Evolutionary conservation across 2,113 vertebrate species (phyloP).

Genomic region (Etheostoma cragini): DNA sequence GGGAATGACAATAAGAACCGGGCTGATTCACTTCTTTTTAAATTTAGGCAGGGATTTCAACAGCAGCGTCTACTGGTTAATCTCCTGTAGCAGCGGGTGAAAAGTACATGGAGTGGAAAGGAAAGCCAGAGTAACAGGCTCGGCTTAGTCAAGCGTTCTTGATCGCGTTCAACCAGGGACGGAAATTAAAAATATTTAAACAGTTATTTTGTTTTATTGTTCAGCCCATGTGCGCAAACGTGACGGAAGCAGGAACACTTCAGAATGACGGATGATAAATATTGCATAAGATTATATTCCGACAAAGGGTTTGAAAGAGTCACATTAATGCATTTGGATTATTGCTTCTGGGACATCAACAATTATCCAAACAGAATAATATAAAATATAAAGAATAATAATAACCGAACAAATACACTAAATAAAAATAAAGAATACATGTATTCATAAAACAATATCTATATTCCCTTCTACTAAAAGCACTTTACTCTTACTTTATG

Average conservation of each 20-base stretch:
- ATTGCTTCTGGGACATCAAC: not conserved
- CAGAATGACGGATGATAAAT: constrained; percentile 3
- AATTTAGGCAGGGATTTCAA: constrained; percentile 64
- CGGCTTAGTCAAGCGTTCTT: constrained; percentile 47
- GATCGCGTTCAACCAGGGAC: constrained; percentile 42
- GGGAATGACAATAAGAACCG: constrained; percentile 61
- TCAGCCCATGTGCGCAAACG: not conserved
- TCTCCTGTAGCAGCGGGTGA: constrained; percentile 54
- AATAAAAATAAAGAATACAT: not conserved
- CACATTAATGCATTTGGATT: constrained; percentile 22
- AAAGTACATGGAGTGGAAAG: constrained; percentile 42
- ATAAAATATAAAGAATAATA: too few relatives aligned
- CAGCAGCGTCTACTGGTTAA: constrained; percentile 51
- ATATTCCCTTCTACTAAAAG: constrained; percentile 15
- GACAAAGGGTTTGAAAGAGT: constrained; percentile 2
- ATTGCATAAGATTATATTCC: constrained; percentile 15
- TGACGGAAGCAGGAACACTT: constrained; percentile 14
- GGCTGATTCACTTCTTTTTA: constrained; percentile 61
- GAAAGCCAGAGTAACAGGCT: constrained; percentile 40
- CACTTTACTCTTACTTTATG: not conserved
- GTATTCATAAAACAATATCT: not conserved
- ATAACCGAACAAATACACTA: not conserved
- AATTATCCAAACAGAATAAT: not conserved
- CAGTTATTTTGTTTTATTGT: constrained; percentile 39
- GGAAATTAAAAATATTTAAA: constrained; percentile 40